Base-by-base conservation (phyloP, 2,797 vertebrate species). In the Rhincodon typus region DNA sequence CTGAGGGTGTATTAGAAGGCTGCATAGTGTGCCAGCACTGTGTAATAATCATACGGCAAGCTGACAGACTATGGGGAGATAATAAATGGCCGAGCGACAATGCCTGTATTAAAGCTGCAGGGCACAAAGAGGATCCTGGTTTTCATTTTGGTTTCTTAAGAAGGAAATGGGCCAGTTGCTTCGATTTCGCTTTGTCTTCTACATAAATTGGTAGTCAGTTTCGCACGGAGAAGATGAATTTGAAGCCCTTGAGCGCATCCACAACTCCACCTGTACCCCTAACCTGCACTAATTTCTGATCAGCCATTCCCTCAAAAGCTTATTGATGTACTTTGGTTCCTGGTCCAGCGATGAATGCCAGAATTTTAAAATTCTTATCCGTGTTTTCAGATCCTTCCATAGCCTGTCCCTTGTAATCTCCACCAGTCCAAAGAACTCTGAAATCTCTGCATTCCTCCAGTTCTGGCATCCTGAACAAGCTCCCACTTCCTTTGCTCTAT, bases 31-130 rank as follows among this genome's bases (percentile, higher is more conserved):
- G 94, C 72, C 94, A 95, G 70, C 70, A 30, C 94, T 50, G 50
- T 30, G 88, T 69, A 95, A 72, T 74, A 95, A 77, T 95, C 70
- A 74, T 95, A 57, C 57, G 46, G 94, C 70, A 53, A 72, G n/a
- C 69, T 72, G 46, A 72, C 25, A 74, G 69, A 53, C 69, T 94
- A 50, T 74, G 69, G 69, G 94, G 53, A 30, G 94, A 95, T 50
- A 53, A 95, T 27, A 77, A 46, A 46, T 69, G 66, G 69, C 57
- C 4, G 17, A 72, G 42, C 70, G 42, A 69, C 70, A 15, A 94
- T 62, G 69, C 94, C 12, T 34, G 27, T 90, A 53, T 53, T 53
- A 27, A 74, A 50, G 12, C 46, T 25, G 13, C 69, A 94, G 70
- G 66, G 62, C 21, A 4, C 38, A 25, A 84, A 46, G 10, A 46